phyloP scores from a whole-genome alignment of 2,797 vertebrate genomes.

The Onychomys arenicola region DNA sequence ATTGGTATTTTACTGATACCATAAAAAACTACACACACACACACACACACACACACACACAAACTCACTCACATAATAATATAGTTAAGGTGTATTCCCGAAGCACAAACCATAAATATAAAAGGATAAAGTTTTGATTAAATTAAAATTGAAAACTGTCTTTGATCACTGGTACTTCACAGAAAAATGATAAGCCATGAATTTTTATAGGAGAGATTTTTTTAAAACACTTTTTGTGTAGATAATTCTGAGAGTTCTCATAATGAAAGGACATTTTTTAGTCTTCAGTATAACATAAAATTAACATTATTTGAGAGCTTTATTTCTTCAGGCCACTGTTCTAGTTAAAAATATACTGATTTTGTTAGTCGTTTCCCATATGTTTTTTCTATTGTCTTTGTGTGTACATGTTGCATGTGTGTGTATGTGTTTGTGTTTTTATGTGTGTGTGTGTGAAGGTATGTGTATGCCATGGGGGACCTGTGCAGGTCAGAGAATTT shows the following conservation, averaged over 20 bases:
- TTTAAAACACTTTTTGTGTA: not conserved
- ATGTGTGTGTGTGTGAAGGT: not conserved
- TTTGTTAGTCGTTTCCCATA: not conserved
- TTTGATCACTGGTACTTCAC: not conserved
- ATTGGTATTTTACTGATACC: not conserved
- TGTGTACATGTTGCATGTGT: not conserved
- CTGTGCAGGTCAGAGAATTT: not conserved
- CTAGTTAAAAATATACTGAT: not conserved
- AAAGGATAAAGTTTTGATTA: not conserved
- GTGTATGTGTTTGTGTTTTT: not conserved
- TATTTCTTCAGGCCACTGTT: not conserved
- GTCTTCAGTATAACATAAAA: not conserved
- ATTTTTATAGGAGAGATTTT: not conserved
- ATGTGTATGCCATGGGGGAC: not conserved
- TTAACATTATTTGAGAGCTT: not conserved
- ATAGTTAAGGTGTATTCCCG: not conserved
- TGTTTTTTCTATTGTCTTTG: not conserved
- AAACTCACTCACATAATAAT: not conserved
- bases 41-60: not conserved
- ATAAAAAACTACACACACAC: not conserved
- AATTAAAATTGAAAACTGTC: not conserved
- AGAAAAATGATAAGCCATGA: not conserved
- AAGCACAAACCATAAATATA: constrained; percentile 30
- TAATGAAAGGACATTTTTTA: constrained; percentile 4
- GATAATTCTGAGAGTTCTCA: not conserved